Evolutionary conservation across 2,888 invertebrate genomes (phyloP), one percentile per base, ranked within the genome.

Genomic region (Conistra vaccinii): DNA sequence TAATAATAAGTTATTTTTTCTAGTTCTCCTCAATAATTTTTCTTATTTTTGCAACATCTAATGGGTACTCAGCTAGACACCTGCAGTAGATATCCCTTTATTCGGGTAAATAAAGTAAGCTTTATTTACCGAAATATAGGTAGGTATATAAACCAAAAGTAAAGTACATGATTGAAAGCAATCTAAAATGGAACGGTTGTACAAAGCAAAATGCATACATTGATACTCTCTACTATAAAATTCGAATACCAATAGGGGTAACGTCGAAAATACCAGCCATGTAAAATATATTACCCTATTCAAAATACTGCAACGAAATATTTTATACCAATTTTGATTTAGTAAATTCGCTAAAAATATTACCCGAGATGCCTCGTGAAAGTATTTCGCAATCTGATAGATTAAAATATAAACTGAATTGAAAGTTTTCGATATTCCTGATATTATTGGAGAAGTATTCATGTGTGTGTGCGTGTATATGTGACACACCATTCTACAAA

Each of bases 221-320:
- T 60, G 29, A 42, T 60, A 42, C 62, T 57, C 14, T 35, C 35
- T 51, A 12, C 26, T 39, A 9, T 51, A n/a, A 63, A 68, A 72
- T 72, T 51, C 35, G 23, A 68, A 74, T 66, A 26, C 20, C 2
- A 62, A 53, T 32, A 23, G 4, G 9, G n/a, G 12, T 39, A 48
- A 45, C 51, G 10, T 60, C n/a, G 51, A 39, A 79, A 51, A 55
- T 58, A 32, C 48, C 32, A 45, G 51, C 58, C 20, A 65, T 61
- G 20, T 6, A 71, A 71, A 83, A 83, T 35, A 48, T 48, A 39
- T 58, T 58, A 20, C n/a, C 26, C 20, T 42, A 76, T 81, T 69
- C 78, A 69, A 80, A 80, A 73, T 74, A 80, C 77, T 66, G 69
- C 63, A 76, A 60, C 62, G 66, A 67, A 80, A 78, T 78, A 80